Conservation (phyloP, 2,797 vertebrate species). For the Sarcoramphus papa region DNA sequence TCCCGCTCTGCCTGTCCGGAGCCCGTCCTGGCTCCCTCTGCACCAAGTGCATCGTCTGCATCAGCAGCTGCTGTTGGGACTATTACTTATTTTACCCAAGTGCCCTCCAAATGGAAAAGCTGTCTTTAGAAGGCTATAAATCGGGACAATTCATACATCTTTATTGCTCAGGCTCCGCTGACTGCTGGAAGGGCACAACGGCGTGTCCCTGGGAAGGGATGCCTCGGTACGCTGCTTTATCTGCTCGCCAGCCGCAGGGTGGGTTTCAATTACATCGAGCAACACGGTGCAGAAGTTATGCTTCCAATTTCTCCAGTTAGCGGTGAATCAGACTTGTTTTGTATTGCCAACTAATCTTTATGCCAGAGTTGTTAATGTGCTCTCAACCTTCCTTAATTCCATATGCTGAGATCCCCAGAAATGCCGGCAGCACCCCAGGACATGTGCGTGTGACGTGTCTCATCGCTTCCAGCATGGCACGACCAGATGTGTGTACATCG, state of each 20-base stretch:
- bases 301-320: constrained; percentile 8
- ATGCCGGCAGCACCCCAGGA: not conserved
- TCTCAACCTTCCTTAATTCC: not conserved
- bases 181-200: not conserved
- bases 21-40: not conserved
- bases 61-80: not conserved
- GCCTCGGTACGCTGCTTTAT: not conserved
- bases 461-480: not conserved
- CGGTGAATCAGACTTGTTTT: constrained; percentile 34
- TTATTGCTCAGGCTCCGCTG: not conserved
- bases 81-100: not conserved
- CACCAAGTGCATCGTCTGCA: not conserved
- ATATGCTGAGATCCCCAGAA: not conserved
- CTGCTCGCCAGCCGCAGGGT: not conserved
- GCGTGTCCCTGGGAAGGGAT: not conserved
- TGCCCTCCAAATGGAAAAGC: not conserved
- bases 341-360: not conserved
- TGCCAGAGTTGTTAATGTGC: not conserved
- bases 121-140: constrained; percentile 6
- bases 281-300: not conserved
- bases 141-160: not conserved
- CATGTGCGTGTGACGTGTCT: rapidly evolving
- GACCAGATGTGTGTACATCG: rapidly evolving
- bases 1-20: not conserved
- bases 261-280: not conserved